Evolutionary conservation across 2,113 vertebrate genomes (phyloP).

Genomic region (Leucoraja erinaceus): DNA sequence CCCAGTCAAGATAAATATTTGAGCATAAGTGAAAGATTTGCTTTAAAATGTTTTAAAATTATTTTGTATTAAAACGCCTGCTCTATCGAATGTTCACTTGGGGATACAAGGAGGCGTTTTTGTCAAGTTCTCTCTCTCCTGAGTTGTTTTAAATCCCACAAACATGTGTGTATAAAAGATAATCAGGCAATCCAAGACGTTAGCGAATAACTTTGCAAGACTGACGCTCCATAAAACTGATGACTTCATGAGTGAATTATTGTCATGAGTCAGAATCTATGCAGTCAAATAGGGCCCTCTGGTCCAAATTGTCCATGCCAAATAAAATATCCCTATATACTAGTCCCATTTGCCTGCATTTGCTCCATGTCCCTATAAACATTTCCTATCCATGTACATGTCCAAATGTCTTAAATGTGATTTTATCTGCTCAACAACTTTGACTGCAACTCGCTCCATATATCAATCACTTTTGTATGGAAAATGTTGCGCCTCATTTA

Average conservation of each 20-base stretch:
- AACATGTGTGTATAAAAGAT: neutral
- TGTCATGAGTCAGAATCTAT: too few species aligned
- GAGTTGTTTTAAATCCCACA: neutral
- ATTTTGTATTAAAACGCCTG: neutral
- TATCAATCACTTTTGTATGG: too few species aligned
- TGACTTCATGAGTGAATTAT: neutral
- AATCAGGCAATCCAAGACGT: neutral
- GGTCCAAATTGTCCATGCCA: too few species aligned
- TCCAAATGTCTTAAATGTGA: too few species aligned
- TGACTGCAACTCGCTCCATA: too few species aligned
- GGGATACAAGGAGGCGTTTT: neutral
- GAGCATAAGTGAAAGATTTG: neutral
- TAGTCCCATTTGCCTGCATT: too few species aligned
- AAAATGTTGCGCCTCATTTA: too few species aligned
- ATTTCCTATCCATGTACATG: too few species aligned
- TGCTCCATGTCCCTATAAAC: too few species aligned
- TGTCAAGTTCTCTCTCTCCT: neutral
- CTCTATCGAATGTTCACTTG: neutral
- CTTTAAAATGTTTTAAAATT: neutral
- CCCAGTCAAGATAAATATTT: neutral
- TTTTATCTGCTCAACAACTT: too few species aligned
- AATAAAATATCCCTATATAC: too few species aligned
- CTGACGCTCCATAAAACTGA: neutral
- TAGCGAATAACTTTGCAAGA: neutral
- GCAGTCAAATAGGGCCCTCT: too few species aligned